These are phyloP conservation scores for Notothenia coriiceps DNA, from an alignment of 2,113 vertebrate species.

Conservation along the genomic window DNA sequence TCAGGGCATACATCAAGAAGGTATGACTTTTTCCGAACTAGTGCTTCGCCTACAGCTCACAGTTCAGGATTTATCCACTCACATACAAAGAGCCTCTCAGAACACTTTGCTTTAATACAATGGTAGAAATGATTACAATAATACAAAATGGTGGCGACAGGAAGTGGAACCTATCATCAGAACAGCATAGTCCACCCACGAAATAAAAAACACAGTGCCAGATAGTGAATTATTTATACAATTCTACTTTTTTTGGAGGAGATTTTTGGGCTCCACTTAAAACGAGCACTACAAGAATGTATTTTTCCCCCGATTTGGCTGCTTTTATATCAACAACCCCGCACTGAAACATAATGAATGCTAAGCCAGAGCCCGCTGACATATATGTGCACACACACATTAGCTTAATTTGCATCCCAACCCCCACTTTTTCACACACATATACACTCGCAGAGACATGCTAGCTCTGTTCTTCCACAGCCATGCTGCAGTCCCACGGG, in stretches of 20 bases:
- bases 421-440: conserved; percentile 69
- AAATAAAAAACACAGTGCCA: neutral
- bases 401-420: conserved; percentile 72
- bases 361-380: conserved; percentile 23
- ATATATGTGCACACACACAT: conserved; percentile 42
- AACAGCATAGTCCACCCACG: neutral
- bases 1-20: conserved; percentile 16
- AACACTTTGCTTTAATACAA: neutral
- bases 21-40: conserved; percentile 37
- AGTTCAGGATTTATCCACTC: conserved; percentile 1
- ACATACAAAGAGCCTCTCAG: neutral
- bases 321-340: conserved; percentile 8
- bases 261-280: conserved; percentile 1
- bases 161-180: neutral
- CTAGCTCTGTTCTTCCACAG: conserved; percentile 61
- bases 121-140: neutral
- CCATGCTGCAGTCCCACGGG: conserved; percentile 79
- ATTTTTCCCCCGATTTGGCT: neutral
- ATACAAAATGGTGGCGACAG: neutral
- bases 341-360: conserved; percentile 19
- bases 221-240: neutral
- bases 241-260: neutral
- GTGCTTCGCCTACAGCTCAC: conserved; percentile 5
- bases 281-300: neutral
- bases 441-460: conserved; percentile 49